A percentile compares a stretch with the other conserved stretches of the same genome.
Conservation (phyloP, 1,140 invertebrate genomes). For the Lepidurus packardi region DNA sequence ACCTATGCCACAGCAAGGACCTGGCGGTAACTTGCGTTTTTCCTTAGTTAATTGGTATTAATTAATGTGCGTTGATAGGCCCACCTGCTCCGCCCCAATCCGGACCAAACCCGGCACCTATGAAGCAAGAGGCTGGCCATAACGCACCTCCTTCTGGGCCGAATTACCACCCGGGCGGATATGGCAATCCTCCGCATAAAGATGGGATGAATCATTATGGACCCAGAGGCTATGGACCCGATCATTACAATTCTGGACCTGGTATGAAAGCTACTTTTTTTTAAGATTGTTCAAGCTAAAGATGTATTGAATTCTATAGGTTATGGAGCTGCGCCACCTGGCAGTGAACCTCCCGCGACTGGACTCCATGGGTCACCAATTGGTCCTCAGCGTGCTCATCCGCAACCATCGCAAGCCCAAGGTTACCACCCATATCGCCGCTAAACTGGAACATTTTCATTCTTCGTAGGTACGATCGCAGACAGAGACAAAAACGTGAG, state of each 20-base stretch:
- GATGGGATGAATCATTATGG: slow-evolving; percentile 6
- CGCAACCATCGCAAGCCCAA: background rate
- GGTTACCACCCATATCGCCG: slow-evolving; percentile 1
- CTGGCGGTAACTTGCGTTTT: background rate
- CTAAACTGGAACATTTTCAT: background rate
- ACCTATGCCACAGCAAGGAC: slow-evolving; percentile 7
- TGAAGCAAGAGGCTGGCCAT: background rate
- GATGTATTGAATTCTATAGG: background rate
- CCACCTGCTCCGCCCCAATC: background rate
- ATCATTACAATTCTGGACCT: background rate
- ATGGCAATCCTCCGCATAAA: background rate
- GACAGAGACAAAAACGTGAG: background rate
- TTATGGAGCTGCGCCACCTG: background rate
- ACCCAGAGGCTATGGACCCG: background rate
- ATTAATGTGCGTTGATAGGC: background rate
- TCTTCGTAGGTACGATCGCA: background rate
- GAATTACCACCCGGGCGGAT: background rate
- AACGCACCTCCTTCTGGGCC: slow-evolving; percentile 7
- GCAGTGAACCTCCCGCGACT: background rate
- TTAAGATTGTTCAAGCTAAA: background rate
- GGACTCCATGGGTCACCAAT: background rate
- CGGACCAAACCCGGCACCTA: background rate
- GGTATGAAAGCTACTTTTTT: background rate
- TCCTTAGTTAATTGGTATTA: background rate
- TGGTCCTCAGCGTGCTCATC: slow-evolving; percentile 2